These are phyloP conservation scores for Eptatretus burgeri DNA, from an alignment of 2,113 vertebrate genomes.

Conservation along the genomic window DNA sequence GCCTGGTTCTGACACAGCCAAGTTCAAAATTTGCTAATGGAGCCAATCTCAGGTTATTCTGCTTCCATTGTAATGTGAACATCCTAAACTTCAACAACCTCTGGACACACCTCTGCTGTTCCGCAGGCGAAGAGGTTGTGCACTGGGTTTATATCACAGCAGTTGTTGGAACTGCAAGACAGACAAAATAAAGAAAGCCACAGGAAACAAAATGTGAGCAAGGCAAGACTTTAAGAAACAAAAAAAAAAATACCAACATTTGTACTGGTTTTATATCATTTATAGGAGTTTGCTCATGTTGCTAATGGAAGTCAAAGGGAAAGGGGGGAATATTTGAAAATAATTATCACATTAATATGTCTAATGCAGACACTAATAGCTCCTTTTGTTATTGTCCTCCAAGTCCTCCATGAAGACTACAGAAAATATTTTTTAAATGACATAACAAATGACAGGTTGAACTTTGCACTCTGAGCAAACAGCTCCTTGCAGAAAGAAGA, in stretches of 20 bases:
- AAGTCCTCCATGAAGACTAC: too few species aligned
- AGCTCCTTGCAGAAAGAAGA: too few species aligned
- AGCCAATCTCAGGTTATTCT: too few species aligned
- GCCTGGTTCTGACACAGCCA: too few species aligned
- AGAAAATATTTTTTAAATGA: too few species aligned
- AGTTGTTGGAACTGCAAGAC: constrained; percentile 43
- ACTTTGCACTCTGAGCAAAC: too few species aligned
- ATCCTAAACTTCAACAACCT: neutral
- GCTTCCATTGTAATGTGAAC: neutral
- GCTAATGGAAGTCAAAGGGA: neutral
- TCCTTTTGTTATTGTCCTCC: too few species aligned
- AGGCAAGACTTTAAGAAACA: too few species aligned
- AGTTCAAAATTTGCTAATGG: too few species aligned
- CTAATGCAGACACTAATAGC: neutral
- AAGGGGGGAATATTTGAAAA: neutral
- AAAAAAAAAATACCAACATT: too few species aligned
- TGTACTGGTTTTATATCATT: too few species aligned
- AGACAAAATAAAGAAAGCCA: constrained; percentile 9
- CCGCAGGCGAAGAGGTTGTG: constrained; percentile 70
- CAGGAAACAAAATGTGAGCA: neutral
- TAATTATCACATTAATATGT: neutral
- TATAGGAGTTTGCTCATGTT: neutral
- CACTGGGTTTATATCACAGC: constrained; percentile 56
- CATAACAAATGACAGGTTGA: too few species aligned
- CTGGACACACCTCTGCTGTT: constrained; percentile 35